Evolutionary conservation across 2,888 invertebrate species (phyloP).

Genomic region (Epicampocera succincta): DNA sequence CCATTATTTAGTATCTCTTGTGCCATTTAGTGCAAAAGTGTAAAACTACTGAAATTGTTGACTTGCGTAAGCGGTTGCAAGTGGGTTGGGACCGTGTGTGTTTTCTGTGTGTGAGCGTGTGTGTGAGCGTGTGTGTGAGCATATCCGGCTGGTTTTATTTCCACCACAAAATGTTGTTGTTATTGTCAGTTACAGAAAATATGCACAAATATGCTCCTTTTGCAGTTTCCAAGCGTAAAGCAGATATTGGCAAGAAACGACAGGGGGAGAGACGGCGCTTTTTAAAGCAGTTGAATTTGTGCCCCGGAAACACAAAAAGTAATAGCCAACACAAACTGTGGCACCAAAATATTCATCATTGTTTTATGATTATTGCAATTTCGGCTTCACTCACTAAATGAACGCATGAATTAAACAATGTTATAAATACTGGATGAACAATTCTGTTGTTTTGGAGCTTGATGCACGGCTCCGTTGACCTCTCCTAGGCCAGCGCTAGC

Average conservation of each 20-base stretch:
- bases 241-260: no score
- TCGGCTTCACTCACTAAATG: slow-evolving; percentile 49
- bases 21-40: background rate
- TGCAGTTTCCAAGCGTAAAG: no score
- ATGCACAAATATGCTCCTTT: background rate
- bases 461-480: background rate
- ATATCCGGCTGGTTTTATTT: slow-evolving; percentile 20
- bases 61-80: background rate
- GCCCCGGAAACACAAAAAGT: no score
- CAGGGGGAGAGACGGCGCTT: no score
- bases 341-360: slow-evolving; percentile 1
- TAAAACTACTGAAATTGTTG: background rate
- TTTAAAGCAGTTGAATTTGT: no score
- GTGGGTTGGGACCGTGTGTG: background rate
- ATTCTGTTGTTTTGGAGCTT: background rate
- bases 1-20: background rate
- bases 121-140: background rate
- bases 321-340: background rate
- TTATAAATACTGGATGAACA: no score
- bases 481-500: background rate
- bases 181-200: slow-evolving; percentile 8
- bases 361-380: slow-evolving; percentile 54
- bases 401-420: slow-evolving; percentile 9
- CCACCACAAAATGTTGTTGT: slow-evolving; percentile 20
- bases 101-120: no score